Evolutionary conservation across 64 coral and sea anemone genomes (phyloP), one percentile per base, ranked within the genome.

Genomic region (Pocillopora damicornis): DNA sequence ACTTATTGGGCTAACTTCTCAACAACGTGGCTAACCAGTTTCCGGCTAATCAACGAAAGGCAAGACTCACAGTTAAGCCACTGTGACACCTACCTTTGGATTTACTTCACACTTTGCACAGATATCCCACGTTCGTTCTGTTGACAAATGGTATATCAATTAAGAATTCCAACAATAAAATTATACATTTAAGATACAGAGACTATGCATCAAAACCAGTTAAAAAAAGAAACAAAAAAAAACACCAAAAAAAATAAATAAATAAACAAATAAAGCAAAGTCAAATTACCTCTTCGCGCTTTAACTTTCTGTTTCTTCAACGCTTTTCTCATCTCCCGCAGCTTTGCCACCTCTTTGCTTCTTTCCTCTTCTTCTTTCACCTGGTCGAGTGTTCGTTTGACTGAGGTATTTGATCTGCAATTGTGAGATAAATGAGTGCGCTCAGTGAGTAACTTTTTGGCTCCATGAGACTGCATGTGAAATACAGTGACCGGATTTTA

Each of bases 221-320:
- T 51, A 51, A 51, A 51, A 6, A 51, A 51, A 4, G 7, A 51
- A 51, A 7, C 7, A 51, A 51, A 51, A 51, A 51, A 51, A 7
- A 51, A 0, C 0, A 0, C 42, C 0, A 7, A 51, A 51, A 51
- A 51, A 51, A 51, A 51, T 0, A 51, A 2, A 51, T 0, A 0
- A 51, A 51, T 0, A 51, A 51, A 51, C 42, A 51, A 71, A 71
- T 4, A 71, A 71, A 71, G n/a, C 67, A 23, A 51, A 63, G 67
- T 71, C 22, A 71, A 42, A 3, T 18, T 58, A 85, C 81, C 81
- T 45, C 62, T 51, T 85, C 35, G 37, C 20, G 64, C 81, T 35
- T 67, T 37, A 11, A 85, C 81, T 85, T 85, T 85, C 65, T 85
- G 35, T 85, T 85, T 85, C 64, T 85, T 85, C 37, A 73, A 15